These are phyloP conservation scores for Linnaemya tessellans DNA, from an alignment of 2,888 invertebrate species.

Conservation along the genomic window DNA sequence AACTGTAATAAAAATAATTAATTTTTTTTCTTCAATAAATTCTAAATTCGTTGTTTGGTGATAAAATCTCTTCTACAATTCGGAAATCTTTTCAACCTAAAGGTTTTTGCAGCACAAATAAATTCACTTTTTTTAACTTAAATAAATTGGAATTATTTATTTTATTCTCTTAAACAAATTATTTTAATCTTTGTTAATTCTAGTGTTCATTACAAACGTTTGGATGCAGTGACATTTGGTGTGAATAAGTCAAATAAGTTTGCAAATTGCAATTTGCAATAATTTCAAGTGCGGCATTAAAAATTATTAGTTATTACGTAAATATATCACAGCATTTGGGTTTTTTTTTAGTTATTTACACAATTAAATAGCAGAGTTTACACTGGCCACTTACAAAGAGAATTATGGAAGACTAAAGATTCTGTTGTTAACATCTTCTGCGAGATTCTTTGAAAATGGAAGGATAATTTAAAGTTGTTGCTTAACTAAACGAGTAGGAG, in stretches of 20 bases:
- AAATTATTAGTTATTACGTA: constrained; percentile 24
- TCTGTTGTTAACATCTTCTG: constrained; percentile 55
- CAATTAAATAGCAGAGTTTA: constrained; percentile 4
- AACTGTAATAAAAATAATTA: too few relatives aligned
- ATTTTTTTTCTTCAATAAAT: too few relatives aligned
- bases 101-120: background rate
- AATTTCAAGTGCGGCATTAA: background rate
- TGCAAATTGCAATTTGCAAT: background rate
- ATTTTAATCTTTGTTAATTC: constrained; percentile 26
- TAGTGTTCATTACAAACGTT: constrained; percentile 11
- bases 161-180: background rate
- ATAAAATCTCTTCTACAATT: too few relatives aligned
- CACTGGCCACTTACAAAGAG: constrained; percentile 30
- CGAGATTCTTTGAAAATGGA: constrained; percentile 18
- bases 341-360: constrained; percentile 53
- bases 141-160: background rate
- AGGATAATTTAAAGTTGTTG: constrained; percentile 6
- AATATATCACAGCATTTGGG: constrained; percentile 51
- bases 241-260: background rate
- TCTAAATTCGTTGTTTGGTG: too few relatives aligned
- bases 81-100: too few relatives aligned
- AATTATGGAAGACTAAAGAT: constrained; percentile 73
- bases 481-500: constrained; percentile 6
- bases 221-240: constrained; percentile 8
- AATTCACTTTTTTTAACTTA: background rate